phyloP scores from a whole-genome alignment of 2,797 vertebrate genomes.

The Centropyge bicolor region DNA sequence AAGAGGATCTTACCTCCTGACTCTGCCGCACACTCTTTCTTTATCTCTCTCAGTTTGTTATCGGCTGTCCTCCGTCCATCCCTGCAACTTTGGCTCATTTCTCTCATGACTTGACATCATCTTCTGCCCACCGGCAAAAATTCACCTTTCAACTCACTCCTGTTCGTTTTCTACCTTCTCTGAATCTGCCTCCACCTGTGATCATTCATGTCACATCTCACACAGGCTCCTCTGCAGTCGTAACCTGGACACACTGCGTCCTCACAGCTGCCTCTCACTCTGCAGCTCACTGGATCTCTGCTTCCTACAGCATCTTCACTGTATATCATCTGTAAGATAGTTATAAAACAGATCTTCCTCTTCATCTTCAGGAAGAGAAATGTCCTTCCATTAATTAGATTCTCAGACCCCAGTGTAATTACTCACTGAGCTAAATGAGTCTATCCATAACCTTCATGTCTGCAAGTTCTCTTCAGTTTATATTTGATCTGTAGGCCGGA shows the following conservation, averaged over 20 bases:
- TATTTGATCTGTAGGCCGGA: background rate
- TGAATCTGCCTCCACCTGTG: background rate
- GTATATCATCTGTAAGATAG: conserved; percentile 10
- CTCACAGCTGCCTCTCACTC: background rate
- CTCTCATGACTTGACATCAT: conserved; percentile 19
- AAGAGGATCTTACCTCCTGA: conserved; percentile 31
- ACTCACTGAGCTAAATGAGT: background rate
- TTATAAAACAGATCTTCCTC: conserved; percentile 1
- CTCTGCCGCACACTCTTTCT: conserved; percentile 1
- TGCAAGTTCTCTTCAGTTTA: background rate
- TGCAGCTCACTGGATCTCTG: background rate
- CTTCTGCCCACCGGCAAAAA: conserved; percentile 16
- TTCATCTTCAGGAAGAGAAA: conserved; percentile 9
- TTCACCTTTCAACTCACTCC: conserved; percentile 12
- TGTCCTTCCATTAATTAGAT: conserved; percentile 7
- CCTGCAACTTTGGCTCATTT: conserved; percentile 19
- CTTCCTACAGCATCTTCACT: background rate
- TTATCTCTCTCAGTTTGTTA: conserved; percentile 15
- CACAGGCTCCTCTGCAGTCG: background rate
- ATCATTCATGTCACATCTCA: conserved; percentile 6
- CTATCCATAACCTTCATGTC: conserved; percentile 13
- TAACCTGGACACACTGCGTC: background rate
- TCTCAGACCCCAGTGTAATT: background rate
- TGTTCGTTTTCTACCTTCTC: conserved; percentile 4
- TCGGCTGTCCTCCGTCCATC: conserved; percentile 21